phyloP scores from a whole-genome alignment of 1,140 invertebrate species.

The Asbolus verrucosus region DNA sequence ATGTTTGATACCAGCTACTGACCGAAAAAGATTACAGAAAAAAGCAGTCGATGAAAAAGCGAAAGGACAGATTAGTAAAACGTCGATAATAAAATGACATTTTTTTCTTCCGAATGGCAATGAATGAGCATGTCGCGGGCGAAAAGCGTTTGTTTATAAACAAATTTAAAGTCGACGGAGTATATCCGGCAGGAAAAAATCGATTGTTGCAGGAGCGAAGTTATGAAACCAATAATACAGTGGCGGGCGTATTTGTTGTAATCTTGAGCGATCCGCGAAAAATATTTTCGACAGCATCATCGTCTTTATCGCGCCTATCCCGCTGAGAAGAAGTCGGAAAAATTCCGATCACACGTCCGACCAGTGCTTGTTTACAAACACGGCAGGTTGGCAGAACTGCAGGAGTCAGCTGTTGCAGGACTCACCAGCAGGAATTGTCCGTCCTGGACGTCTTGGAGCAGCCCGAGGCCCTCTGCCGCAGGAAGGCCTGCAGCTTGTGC shows the following conservation, averaged over 20 bases:
- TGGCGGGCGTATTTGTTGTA: not conserved
- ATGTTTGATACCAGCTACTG: no score
- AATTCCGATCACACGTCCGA: constrained; percentile 2
- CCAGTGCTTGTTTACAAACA: constrained; percentile 56
- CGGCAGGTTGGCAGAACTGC: constrained; percentile 38
- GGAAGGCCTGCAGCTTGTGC: constrained; percentile 83
- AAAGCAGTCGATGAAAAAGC: no score
- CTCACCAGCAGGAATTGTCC: constrained; percentile 66
- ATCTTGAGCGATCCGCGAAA: no score
- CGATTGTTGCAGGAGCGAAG: constrained; percentile 50
- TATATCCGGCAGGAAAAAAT: constrained; percentile 48
- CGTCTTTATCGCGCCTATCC: no score
- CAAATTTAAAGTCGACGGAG: constrained; percentile 49
- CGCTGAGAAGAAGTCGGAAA: no score
- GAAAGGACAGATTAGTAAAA: no score
- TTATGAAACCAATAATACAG: constrained; percentile 42
- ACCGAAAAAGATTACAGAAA: no score
- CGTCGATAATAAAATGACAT: no score
- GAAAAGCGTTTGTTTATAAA: constrained; percentile 46
- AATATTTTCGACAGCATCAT: no score
- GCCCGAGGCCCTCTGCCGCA: constrained; percentile 62
- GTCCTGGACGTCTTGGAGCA: constrained; percentile 68
- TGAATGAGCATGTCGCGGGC: no score
- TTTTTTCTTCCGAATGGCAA: not conserved
- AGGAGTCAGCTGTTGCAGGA: constrained; percentile 55